Evolutionary conservation across 2,888 invertebrate genomes (phyloP), one percentile per base, ranked within the genome.

Genomic region (Calliscelio sp.): DNA sequence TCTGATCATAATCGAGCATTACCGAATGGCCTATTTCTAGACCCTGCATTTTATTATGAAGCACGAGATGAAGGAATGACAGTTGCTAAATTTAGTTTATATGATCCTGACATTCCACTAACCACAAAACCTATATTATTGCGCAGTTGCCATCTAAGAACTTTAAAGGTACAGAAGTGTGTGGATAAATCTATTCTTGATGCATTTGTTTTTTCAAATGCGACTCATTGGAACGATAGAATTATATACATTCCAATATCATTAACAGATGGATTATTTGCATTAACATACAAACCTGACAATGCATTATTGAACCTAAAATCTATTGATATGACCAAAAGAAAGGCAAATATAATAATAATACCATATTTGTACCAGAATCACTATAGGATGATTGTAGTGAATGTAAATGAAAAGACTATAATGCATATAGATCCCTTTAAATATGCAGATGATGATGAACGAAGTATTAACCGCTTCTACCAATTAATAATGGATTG

Each of bases 381-480:
- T 8, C 71, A 79, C 55, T 71, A 18, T 16, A 11, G 63, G n/a
- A 0, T 79, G 2, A 0, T 70, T 6, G 59, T 66, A 4, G 22
- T 18, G 8, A 24, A 82, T 32, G 28, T 78, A 11, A 4, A 61
- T 18, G 14, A 51, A n/a, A n/a, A 16, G 14, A 61, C 51, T 5
- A 16, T 68, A 0, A 78, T 53, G 70, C 68, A 70, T 18, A 32
- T 68, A 4, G 70, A 78, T 61, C 18, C 70, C 18, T 38, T 8
- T 24, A n/a, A 18, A 59, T n/a, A 24, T 6, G 35, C 66, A 18
- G 4, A 6, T 10, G 49, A 73, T 61, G 46, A 2, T 11, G n/a
- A 61, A 0, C 11, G 68, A 25, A 38, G 41, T 7, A 8, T 24
- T 8, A 10, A 14, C 0, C n/a, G 51, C 1, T 41, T 61, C 20